These are phyloP conservation scores for Ophion costatus DNA, from an alignment of 2,888 invertebrate species.

Conservation along the genomic window DNA sequence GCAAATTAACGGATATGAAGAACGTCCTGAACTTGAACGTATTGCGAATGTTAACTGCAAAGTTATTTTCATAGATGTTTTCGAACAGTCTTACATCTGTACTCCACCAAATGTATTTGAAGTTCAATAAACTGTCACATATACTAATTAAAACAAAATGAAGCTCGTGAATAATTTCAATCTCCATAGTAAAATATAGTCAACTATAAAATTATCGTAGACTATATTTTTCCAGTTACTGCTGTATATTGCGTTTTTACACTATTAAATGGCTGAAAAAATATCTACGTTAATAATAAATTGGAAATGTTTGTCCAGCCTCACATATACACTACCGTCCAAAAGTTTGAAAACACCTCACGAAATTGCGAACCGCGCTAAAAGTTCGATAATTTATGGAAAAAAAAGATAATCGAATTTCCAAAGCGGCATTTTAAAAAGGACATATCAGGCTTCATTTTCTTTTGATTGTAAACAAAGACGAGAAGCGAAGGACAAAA, in stretches of 20 bases:
- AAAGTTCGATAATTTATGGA: no score
- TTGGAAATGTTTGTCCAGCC: conserved; percentile 1
- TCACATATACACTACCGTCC: not conserved
- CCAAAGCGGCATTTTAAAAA: no score
- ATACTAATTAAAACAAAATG: conserved; percentile 16
- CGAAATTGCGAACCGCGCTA: no score
- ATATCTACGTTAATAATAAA: conserved; percentile 6
- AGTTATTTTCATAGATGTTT: conserved; percentile 34
- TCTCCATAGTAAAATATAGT: conserved; percentile 17
- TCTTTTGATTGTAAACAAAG: no score
- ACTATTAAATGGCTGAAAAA: conserved; percentile 11
- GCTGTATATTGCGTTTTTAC: conserved; percentile 2
- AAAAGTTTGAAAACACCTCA: no score
- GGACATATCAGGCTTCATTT: no score
- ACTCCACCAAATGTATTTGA: conserved; percentile 37
- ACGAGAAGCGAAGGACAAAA: no score
- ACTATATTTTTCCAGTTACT: conserved; percentile 2
- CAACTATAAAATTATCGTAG: not conserved
- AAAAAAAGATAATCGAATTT: no score
- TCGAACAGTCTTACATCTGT: conserved; percentile 27
- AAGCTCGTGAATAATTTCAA: conserved; percentile 22
- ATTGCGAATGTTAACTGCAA: conserved; percentile 37
- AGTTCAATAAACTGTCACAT: conserved; percentile 22
- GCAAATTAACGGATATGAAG: conserved; percentile 22
- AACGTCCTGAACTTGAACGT: conserved; percentile 18